phyloP scores from a whole-genome alignment of 2,113 vertebrate genomes.

The Aptenodytes forsteri region DNA sequence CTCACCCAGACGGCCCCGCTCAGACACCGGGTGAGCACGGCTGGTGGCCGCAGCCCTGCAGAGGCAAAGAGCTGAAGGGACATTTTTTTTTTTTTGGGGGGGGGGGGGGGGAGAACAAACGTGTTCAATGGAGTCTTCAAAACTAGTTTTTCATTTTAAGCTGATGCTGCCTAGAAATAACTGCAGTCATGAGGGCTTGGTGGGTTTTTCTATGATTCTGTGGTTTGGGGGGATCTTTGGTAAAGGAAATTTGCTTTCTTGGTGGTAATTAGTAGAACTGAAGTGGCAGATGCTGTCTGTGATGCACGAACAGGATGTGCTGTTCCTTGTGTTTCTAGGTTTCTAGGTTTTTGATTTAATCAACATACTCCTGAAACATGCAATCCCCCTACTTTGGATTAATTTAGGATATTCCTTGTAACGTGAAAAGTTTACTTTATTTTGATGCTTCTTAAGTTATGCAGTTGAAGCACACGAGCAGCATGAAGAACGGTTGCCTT shows the following conservation, averaged over 20 bases:
- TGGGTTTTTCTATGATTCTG: not conserved
- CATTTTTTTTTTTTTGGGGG: no score
- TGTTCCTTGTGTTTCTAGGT: not conserved
- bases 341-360: conserved; percentile 48
- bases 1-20: no score
- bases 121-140: not conserved
- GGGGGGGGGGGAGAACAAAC: not conserved
- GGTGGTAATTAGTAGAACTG: not conserved
- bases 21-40: fast-evolving
- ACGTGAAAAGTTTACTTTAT: conserved; percentile 50
- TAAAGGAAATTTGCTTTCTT: not conserved
- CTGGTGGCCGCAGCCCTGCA: not conserved
- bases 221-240: not conserved
- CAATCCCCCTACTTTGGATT: conserved; percentile 31
- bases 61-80: not conserved
- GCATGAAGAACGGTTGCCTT: conserved; percentile 75
- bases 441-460: conserved; percentile 42
- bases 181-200: not conserved
- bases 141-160: not conserved
- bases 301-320: not conserved
- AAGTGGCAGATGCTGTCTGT: not conserved
- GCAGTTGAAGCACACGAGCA: not conserved
- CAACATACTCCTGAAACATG: conserved; percentile 56
- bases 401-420: conserved; percentile 58
- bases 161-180: not conserved